Base-by-base conservation (phyloP, 35 echinoderm and acorn worm species). In the Apostichopus californicus region DNA sequence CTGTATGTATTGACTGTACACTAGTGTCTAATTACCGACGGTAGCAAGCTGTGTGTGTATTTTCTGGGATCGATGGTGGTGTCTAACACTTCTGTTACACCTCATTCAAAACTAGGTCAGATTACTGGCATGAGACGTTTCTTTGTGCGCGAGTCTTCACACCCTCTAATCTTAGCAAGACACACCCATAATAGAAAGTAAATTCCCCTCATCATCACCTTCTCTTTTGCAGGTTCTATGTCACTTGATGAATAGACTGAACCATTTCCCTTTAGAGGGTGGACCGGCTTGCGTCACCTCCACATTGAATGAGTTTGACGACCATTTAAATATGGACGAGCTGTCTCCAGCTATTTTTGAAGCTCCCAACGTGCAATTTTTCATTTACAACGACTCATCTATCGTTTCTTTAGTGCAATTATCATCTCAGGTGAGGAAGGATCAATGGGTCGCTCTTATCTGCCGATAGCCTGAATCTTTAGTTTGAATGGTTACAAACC, bases 291-390 rank as follows among this genome's bases (percentile, higher is more conserved):
- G 95, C 57, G 78, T 99, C 83, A 99, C 95, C 55, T 93, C 97
- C 34, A 84, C 88, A 21, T 92, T 96, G 73, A 96, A 91, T 90
- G 97, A 99, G 80, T 90, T 96, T 54, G 95, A 99, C 83, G 97
- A 99, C 80, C 95, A 90, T 18, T 56, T 22, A n/a, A 93, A 96
- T 17, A 80, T 91, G 28, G 97, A 99, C 26, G 97, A 96, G 60
- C 94, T 94, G 54, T 93, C 97, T 6, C 88, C 95, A 4, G 87
- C 72, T 23, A 87, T 99, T 55, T 99, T 96, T 86, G 83, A 93
- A 55, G 87, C 95, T 54, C 90, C 95, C 9, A 99, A 99, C 78
- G 93, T 99, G 57, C 97, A 99, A 88, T 99, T 99, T 87, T 99
- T 95, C 83, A 91, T 99, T 85, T 95, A 94, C 78, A 96, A 99